These are phyloP conservation scores for Sitta europaea DNA, from an alignment of 2,113 vertebrate species.

Conservation along the genomic window DNA sequence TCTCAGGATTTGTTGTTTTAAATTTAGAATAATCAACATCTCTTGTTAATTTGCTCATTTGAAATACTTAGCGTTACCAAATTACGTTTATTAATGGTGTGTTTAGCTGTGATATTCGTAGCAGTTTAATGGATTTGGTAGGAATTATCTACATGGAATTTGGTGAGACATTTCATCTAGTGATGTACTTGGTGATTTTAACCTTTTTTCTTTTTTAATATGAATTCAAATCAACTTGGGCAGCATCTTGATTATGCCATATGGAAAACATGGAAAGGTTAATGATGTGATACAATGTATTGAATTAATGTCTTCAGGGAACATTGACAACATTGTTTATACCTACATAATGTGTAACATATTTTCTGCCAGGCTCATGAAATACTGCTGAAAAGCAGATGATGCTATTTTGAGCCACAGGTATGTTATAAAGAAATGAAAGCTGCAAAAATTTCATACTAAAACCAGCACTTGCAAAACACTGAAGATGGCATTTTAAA, in stretches of 20 bases:
- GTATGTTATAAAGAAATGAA: not conserved
- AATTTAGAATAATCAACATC: not conserved
- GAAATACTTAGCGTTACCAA: not conserved
- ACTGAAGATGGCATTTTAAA: not conserved
- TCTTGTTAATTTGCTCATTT: not conserved
- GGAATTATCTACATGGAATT: not conserved
- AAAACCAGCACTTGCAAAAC: not conserved
- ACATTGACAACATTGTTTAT: not conserved
- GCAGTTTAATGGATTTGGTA: not conserved
- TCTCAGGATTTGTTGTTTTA: not conserved
- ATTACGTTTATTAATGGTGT: not conserved
- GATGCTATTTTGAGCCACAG: not conserved
- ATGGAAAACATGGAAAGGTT: not conserved
- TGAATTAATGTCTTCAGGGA: not conserved
- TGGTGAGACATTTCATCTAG: not conserved
- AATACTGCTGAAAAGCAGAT: not conserved
- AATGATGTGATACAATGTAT: not conserved
- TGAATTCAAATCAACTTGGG: not conserved
- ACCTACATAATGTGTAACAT: not conserved
- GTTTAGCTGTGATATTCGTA: not conserved
- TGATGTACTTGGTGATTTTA: not conserved
- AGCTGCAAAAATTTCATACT: not conserved
- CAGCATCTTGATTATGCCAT: not conserved
- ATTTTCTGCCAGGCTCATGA: not conserved
- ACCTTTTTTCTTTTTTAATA: not conserved